Conservation (phyloP, 1,140 invertebrate species). For the Drosophila azteca region DNA sequence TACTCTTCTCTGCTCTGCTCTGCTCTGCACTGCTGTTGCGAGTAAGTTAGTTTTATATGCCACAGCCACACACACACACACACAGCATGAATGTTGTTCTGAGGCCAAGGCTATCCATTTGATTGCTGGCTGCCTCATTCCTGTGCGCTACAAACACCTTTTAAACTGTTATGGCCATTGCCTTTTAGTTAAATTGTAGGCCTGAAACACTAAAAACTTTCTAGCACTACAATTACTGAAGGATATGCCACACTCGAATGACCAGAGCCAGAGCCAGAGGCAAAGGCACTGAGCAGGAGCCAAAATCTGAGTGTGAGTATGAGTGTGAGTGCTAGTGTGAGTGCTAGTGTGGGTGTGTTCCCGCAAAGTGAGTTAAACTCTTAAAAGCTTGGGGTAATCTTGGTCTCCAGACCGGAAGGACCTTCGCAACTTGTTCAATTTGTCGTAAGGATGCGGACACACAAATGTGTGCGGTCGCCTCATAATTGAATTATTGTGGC, state of each 20-base stretch:
- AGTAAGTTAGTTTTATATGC: constrained; percentile 46
- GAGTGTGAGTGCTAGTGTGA: constrained; percentile 5
- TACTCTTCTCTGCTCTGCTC: no score
- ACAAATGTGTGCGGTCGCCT: constrained; percentile 39
- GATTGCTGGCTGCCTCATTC: constrained; percentile 25
- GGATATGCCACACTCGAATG: constrained; percentile 52
- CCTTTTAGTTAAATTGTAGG: constrained; percentile 75
- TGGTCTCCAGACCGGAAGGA: constrained; percentile 24
- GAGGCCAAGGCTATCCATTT: constrained; percentile 49
- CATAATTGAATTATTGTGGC: constrained; percentile 58
- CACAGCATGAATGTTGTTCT: constrained; percentile 65
- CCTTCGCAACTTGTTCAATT: constrained; percentile 69
- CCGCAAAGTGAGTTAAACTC: constrained; percentile 11
- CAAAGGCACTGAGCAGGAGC: no score
- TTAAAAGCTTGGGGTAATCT: constrained; percentile 51
- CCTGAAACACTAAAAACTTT: constrained; percentile 62
- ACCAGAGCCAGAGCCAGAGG: constrained; percentile 1
- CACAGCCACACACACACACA: constrained; percentile 30
- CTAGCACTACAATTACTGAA: constrained; percentile 64
- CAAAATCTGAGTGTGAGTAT: constrained; percentile 6
- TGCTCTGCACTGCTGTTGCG: constrained; percentile 2
- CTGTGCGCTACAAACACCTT: constrained; percentile 54
- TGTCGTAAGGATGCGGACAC: constrained; percentile 25
- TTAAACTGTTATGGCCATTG: constrained; percentile 61
- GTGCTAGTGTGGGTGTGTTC: constrained; percentile 4